Base-by-base conservation (phyloP, 1,140 invertebrate genomes). In the Maniola jurtina region DNA sequence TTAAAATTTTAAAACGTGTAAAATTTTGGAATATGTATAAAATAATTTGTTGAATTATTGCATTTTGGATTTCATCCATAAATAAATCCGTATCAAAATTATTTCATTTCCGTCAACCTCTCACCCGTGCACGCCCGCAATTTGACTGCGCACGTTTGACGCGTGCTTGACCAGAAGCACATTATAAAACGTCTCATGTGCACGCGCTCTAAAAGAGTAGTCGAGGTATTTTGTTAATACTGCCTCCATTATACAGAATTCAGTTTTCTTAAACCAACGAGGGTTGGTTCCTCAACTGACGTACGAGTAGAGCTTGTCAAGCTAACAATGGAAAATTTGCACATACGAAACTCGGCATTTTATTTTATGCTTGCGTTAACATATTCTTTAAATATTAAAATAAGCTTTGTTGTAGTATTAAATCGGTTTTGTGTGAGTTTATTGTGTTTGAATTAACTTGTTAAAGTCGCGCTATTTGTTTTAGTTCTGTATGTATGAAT, bases 201-300 rank as follows among this genome's bases (percentile, higher is more conserved):
- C 25, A 74, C 40, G 35, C 50, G 57, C 58, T 70, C 62, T 72
- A 73, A 81, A 79, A 76, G 75, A 77, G 79, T 82, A 76, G 74
- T 73, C 75, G 72, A 76, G 64, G 67, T 78, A 70, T 81, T n/a
- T 83, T 81, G 82, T 84, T 83, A 81, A 83, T 83, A 79, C 80
- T 76, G 70, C 76, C 80, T 83, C 78, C 80, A 81, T 83, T 84
- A 74, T 80, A 72, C 76, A 79, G 80, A 84, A 83, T 83, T 71
- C 68, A 68, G 64, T 74, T 68, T 74, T 66, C 69, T 71, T 74
- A 74, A 67, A 66, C 66, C 62, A 61, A 52, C 64, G 25, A 25
- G 25, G 25, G 25, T 25, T 25, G 25, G 25, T 25, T 25, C 64
- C 61, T 61, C 36, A 34, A 33, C 56, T 66, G 64, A 66, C 64